Base-by-base conservation (phyloP, 1,140 invertebrate genomes). In the Eciton burchellii region DNA sequence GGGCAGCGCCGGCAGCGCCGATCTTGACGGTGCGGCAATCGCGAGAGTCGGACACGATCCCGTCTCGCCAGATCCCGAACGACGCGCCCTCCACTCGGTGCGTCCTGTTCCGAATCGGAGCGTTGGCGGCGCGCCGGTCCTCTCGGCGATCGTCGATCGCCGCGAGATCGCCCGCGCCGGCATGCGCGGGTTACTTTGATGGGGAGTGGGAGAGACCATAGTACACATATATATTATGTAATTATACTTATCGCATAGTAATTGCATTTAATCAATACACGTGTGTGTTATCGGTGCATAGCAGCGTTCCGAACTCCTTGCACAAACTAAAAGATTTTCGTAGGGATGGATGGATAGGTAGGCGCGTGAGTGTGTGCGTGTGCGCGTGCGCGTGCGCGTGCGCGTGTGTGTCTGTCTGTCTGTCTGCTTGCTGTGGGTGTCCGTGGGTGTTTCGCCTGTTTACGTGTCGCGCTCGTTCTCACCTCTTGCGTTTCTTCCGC, bases 151-250 rank as follows among this genome's bases (percentile, higher is more conserved):
- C 88, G 86, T 88, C 87, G 87, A 84, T 83, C 54, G 56, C 82
- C 82, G 82, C 87, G 35, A 74, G 85, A 90, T 89, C 90, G 76
- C 82, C 82, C 35, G 71, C 82, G 82, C 82, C 35, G 82, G 56
- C 85, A 73, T n/a, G 76, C 86, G 87, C 86, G 87, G 86, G 60
- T 86, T 74, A 73, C 41, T 59, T 90, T 91, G 90, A 92, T 90
- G 92, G 92, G 92, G 88, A 94, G 93, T 94, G 93, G 93, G 93
- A 94, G 93, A 94, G 93, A 94, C 93, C 93, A 94, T 94, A 94
- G 93, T 94, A 93, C 92, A 94, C 93, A 94, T 94, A 93, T 93
- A 93, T 93, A 92, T 93, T 92, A 93, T 91, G 91, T 94, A 93
- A 93, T 90, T 93, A 93, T 93, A 94, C 91, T 93, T 93, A 93